Evolutionary conservation across 2,113 vertebrate species (phyloP).

Genomic region (Odobenus rosmarus): DNA sequence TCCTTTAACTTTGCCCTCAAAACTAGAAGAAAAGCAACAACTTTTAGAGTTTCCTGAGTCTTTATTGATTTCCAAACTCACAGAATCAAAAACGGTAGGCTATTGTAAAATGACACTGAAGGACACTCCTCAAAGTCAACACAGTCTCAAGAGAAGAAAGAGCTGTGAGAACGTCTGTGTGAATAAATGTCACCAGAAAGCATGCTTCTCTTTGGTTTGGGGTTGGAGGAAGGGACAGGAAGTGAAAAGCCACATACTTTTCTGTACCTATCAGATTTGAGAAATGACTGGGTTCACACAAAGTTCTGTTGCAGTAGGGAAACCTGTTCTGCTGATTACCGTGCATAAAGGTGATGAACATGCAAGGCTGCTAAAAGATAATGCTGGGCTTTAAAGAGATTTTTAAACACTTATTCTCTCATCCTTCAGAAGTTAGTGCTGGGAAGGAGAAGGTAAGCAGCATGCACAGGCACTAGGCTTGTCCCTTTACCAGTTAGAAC

Average conservation of each 20-base stretch:
- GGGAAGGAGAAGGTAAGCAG: background rate
- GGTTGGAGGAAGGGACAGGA: slow-evolving; percentile 77
- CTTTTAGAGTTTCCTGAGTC: background rate
- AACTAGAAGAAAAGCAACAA: background rate
- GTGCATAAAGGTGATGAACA: slow-evolving; percentile 41
- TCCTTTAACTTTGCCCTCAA: background rate
- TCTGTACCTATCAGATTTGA: slow-evolving; percentile 70
- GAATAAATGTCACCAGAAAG: slow-evolving; percentile 73
- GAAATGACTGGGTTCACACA: slow-evolving; percentile 58
- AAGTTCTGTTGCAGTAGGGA: slow-evolving; percentile 39
- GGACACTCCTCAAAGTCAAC: background rate
- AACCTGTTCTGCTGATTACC: slow-evolving; percentile 52
- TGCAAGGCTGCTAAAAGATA: slow-evolving; percentile 45
- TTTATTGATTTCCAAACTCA: slow-evolving; percentile 40
- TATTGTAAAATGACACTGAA: slow-evolving; percentile 30
- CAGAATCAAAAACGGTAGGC: background rate
- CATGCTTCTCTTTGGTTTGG: slow-evolving; percentile 63
- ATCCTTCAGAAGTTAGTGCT: slow-evolving; percentile 4
- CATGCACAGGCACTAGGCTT: background rate
- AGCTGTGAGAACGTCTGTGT: slow-evolving; percentile 2
- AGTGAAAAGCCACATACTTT: slow-evolving; percentile 61
- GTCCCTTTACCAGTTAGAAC: background rate
- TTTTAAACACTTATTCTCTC: background rate
- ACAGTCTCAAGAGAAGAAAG: slow-evolving; percentile 1
- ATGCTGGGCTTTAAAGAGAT: background rate